phyloP scores from a whole-genome alignment of 2,797 vertebrate genomes.

The Lacerta agilis region DNA sequence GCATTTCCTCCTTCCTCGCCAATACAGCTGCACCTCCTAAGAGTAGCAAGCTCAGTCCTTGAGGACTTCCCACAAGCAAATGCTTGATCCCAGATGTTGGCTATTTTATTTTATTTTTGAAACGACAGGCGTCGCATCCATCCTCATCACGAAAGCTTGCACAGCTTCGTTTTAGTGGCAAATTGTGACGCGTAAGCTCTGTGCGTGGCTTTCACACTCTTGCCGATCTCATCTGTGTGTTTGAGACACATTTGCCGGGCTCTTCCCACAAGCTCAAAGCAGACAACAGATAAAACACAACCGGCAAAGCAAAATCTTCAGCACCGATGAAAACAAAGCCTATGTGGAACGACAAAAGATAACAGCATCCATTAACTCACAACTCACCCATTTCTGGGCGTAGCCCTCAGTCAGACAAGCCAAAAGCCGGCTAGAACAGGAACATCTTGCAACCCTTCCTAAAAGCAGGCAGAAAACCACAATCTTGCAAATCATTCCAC shows the following conservation, averaged over 20 bases:
- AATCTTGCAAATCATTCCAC: background rate
- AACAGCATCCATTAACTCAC: background rate
- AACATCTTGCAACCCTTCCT: background rate
- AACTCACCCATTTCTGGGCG: background rate
- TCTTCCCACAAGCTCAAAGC: constrained; percentile 1
- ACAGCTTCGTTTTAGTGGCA: constrained; percentile 19
- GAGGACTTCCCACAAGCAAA: background rate
- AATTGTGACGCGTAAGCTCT: background rate
- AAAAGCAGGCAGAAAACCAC: background rate
- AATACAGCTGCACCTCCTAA: constrained; percentile 13
- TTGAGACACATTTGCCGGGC: background rate
- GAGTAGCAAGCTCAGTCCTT: background rate
- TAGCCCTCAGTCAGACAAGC: background rate
- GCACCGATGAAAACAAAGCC: background rate
- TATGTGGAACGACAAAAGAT: background rate
- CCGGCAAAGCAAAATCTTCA: background rate
- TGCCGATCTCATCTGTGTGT: constrained; percentile 7
- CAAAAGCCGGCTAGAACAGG: background rate
- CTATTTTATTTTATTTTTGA: background rate
- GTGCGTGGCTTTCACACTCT: background rate
- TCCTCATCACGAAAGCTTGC: background rate
- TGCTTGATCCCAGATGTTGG: constrained; percentile 9
- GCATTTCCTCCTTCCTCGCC: constrained; percentile 30
- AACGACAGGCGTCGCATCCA: background rate
- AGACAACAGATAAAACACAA: background rate